phyloP scores from a whole-genome alignment of 1,140 invertebrate species.

The Lasioglossum baleicum region DNA sequence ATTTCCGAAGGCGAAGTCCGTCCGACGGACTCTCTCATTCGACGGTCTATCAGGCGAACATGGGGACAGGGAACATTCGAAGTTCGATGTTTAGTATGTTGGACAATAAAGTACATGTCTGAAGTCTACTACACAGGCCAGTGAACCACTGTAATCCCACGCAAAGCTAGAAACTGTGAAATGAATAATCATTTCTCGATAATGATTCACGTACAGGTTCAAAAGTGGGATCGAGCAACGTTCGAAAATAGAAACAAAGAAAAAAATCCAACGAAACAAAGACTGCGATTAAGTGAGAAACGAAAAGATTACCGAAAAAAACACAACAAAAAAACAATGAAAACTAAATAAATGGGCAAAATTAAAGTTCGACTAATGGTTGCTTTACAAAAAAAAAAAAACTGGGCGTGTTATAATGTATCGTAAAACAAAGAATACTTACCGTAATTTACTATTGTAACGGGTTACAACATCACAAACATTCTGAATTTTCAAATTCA shows the following conservation, averaged over 20 bases:
- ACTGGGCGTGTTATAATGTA: not conserved
- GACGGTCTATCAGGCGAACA: not conserved
- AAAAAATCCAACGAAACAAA: not conserved
- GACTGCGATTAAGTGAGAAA: not conserved
- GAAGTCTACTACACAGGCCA: conserved; percentile 73
- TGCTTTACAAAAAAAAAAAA: conserved; percentile 26
- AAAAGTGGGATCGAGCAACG: not conserved
- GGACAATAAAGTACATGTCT: conserved; percentile 17
- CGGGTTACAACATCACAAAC: not conserved
- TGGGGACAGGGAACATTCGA: not conserved
- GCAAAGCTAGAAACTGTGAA: conserved; percentile 73
- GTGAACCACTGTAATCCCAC: conserved; percentile 62
- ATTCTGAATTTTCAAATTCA: conserved; percentile 31
- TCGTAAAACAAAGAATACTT: conserved; percentile 7
- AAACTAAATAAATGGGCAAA: conserved; percentile 15
- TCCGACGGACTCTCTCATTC: not conserved
- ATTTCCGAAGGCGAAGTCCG: not conserved
- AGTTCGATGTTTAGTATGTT: not conserved
- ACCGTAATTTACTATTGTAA: not conserved
- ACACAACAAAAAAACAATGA: not conserved
- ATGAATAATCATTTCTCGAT: conserved; percentile 61
- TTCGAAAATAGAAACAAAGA: too few species aligned
- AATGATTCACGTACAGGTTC: not conserved
- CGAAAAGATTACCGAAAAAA: not conserved
- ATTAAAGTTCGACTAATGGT: conserved; percentile 48